Conservation (phyloP, 1,140 invertebrate species). For the Drosophila varians region DNA sequence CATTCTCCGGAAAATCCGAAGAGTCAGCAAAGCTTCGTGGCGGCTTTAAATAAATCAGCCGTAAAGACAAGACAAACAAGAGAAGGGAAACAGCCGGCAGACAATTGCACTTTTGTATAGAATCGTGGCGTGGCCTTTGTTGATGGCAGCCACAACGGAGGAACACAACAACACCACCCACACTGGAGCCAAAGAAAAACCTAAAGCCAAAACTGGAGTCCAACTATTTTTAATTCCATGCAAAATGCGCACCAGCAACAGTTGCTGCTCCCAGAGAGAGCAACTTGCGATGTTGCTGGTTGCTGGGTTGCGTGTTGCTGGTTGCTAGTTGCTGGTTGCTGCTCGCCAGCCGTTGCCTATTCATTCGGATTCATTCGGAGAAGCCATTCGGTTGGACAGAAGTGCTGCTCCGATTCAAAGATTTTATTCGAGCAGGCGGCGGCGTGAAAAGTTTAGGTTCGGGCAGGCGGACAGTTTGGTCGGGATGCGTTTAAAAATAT, state of each 20-base stretch:
- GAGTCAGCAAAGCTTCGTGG: slow-evolving; percentile 77
- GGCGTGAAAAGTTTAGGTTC: slow-evolving; percentile 44
- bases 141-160: slow-evolving; percentile 23
- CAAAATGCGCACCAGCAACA: slow-evolving; percentile 61
- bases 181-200: slow-evolving; percentile 15
- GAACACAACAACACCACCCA: slow-evolving; percentile 50
- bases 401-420: not conserved
- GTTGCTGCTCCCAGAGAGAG: slow-evolving; percentile 31
- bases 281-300: slow-evolving; percentile 32
- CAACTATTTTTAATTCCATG: slow-evolving; percentile 75
- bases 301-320: slow-evolving; percentile 11
- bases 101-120: slow-evolving; percentile 29
- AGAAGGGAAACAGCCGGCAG: slow-evolving; percentile 11
- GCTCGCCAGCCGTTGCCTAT: slow-evolving; percentile 33
- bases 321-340: slow-evolving; percentile 2
- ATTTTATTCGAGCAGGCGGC: slow-evolving; percentile 38
- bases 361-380: not conserved
- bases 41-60: slow-evolving; percentile 75
- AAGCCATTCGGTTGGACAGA: not conserved
- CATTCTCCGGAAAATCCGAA: slow-evolving; percentile 43
- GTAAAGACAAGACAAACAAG: slow-evolving; percentile 35
- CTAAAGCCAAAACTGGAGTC: slow-evolving; percentile 60
- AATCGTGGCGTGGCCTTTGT: slow-evolving; percentile 69
- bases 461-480: not conserved
- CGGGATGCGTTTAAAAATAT: slow-evolving; percentile 42